These are phyloP conservation scores for Sus scrofa DNA, from an alignment of 2,113 vertebrate genomes.

Conservation along the genomic window T2T-Sscrofa CM000823.6:23051501-23052000, in stretches of 20 bases:
- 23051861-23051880: background rate
- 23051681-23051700: slow-evolving; percentile 52
- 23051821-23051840: background rate
- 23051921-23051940: background rate
- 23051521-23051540: no score
- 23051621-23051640: background rate
- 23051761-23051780: background rate
- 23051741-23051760: background rate
- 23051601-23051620: background rate
- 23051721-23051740: background rate
- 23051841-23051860: background rate
- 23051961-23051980: background rate
- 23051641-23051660: background rate
- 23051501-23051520: no score
- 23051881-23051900: slow-evolving; percentile 50
- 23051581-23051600: no score
- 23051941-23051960: slow-evolving; percentile 29
- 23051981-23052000: slow-evolving; percentile 11
- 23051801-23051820: background rate
- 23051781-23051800: background rate
- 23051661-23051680: background rate
- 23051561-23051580: no score
- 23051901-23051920: slow-evolving; percentile 11
- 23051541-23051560: no score
- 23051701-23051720: background rate